Conservation (phyloP, 1,140 invertebrate genomes). For the Drosophila hydei region DNA sequence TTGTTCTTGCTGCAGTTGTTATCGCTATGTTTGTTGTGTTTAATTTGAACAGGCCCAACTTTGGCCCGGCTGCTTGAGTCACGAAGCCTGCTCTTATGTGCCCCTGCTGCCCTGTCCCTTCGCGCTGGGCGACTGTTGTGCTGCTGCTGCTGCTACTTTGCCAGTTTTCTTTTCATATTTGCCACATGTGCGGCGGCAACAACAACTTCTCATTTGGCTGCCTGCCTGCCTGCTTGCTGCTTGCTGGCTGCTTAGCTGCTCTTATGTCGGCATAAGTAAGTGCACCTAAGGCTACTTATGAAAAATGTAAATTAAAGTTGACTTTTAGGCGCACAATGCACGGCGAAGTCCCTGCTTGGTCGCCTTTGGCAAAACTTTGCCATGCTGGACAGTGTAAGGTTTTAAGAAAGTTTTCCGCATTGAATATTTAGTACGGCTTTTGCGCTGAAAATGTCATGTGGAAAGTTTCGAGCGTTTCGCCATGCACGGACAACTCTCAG, state of each 20-base stretch:
- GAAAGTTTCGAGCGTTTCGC: slow-evolving; percentile 61
- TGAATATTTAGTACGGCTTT: slow-evolving; percentile 48
- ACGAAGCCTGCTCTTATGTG: slow-evolving; percentile 26
- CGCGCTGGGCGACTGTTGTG: slow-evolving; percentile 21
- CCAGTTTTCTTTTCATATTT: slow-evolving; percentile 68
- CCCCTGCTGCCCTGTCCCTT: background rate
- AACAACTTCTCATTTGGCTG: slow-evolving; percentile 48
- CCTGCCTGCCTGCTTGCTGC: slow-evolving; percentile 6
- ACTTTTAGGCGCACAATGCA: slow-evolving; percentile 71
- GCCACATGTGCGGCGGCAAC: slow-evolving; percentile 31
- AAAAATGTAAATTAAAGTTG: slow-evolving; percentile 83
- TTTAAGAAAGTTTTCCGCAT: slow-evolving; percentile 63
- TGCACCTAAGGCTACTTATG: slow-evolving; percentile 83
- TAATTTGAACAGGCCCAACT: slow-evolving; percentile 51
- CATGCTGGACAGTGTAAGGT: slow-evolving; percentile 32
- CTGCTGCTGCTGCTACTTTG: slow-evolving; percentile 39
- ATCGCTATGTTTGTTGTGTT: slow-evolving; percentile 51
- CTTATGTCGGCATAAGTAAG: slow-evolving; percentile 81
- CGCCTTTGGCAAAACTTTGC: slow-evolving; percentile 5
- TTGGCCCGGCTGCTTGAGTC: slow-evolving; percentile 64
- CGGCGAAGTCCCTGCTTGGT: background rate
- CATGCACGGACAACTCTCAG: slow-evolving; percentile 64
- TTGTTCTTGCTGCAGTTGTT: slow-evolving; percentile 1
- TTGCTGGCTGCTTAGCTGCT: slow-evolving; percentile 38
- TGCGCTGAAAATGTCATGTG: slow-evolving; percentile 47